Evolutionary conservation across 1,140 invertebrate genomes (phyloP).

Genomic region (Gryllus bimaculatus): DNA sequence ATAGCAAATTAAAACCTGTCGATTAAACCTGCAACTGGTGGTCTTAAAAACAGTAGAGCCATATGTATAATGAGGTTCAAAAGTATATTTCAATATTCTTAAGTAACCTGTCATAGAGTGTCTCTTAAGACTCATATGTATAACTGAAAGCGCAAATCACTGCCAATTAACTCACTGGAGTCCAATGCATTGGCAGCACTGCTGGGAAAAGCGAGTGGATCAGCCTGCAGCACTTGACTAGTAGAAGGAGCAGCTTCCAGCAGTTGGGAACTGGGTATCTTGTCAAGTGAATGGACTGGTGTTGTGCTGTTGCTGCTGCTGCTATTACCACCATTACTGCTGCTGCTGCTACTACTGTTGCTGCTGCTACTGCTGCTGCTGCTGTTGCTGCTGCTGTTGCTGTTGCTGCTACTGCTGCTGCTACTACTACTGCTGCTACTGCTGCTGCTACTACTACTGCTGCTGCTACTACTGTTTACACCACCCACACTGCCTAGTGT

Average conservation of each 20-base stretch:
- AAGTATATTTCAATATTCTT: too few species aligned
- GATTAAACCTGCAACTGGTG: too few species aligned
- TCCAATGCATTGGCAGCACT: background rate
- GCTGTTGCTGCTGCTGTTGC: constrained; percentile 23
- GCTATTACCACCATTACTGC: constrained; percentile 17
- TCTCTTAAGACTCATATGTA: too few species aligned
- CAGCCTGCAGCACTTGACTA: background rate
- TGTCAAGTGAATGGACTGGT: background rate
- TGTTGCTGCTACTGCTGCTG: background rate
- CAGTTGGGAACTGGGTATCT: background rate
- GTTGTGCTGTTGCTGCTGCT: constrained; percentile 21
- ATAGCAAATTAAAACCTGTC: too few species aligned
- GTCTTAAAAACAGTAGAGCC: too few species aligned
- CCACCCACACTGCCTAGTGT: background rate
- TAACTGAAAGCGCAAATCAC: background rate
- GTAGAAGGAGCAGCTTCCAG: background rate
- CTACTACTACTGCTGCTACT: background rate
- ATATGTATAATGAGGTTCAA: too few species aligned
- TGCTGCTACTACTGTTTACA: background rate
- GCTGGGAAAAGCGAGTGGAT: background rate
- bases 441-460: too few species aligned
- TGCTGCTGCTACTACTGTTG: constrained; percentile 20
- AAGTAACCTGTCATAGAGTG: too few species aligned
- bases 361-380: constrained; percentile 20
- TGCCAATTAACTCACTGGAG: background rate